Evolutionary conservation across 2,797 vertebrate genomes (phyloP).

Genomic region (Phalanger gymnotis): DNA sequence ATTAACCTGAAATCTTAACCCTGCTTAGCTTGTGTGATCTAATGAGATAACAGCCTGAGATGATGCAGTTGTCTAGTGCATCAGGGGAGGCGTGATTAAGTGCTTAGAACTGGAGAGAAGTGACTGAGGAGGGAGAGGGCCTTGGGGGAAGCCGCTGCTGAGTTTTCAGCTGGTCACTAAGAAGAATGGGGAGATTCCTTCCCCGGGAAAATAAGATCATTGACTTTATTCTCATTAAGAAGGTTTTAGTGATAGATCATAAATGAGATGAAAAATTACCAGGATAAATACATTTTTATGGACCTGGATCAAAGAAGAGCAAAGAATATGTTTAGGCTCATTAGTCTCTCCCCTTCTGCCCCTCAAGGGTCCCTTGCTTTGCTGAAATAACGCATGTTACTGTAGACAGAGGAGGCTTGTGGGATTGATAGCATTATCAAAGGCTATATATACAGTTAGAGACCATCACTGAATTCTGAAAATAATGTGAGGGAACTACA

Average conservation of each 20-base stretch:
- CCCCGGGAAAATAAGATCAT: neutral
- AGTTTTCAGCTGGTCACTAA: neutral
- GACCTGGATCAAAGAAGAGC: neutral
- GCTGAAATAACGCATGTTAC: neutral
- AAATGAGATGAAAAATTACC: neutral
- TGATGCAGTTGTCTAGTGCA: neutral
- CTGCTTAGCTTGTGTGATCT: neutral
- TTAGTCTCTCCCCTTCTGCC: neutral
- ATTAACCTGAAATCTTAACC: constrained; percentile 2
- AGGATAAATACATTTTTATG: neutral
- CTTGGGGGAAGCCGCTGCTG: neutral
- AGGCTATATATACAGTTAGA: neutral
- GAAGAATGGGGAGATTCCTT: neutral
- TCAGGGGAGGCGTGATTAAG: neutral
- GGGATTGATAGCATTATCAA: neutral
- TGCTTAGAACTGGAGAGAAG: neutral
- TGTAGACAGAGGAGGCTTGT: neutral
- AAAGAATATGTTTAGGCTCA: neutral
- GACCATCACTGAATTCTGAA: neutral
- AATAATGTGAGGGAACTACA: neutral
- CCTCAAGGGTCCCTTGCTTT: neutral
- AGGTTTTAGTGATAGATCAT: neutral
- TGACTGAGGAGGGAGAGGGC: neutral
- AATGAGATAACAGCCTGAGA: neutral
- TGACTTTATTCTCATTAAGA: neutral